These are phyloP conservation scores for Barnardius zonarius DNA, from an alignment of 2,113 vertebrate genomes.

Conservation along the genomic window DNA sequence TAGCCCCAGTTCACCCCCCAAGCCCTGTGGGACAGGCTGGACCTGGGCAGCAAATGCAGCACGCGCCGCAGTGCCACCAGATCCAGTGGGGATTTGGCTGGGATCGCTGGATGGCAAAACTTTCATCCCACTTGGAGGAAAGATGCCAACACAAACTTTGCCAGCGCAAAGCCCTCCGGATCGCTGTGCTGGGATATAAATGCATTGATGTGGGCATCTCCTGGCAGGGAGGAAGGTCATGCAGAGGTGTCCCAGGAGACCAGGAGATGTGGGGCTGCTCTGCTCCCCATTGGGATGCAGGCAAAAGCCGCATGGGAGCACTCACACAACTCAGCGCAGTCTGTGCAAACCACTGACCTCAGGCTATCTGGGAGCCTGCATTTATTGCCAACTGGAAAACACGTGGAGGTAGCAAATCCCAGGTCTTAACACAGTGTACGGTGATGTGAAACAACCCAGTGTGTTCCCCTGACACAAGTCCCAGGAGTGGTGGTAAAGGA, in stretches of 20 bases:
- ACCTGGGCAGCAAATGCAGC: not conserved
- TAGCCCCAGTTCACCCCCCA: fast-evolving
- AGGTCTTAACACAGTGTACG: fast-evolving
- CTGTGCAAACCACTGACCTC: not conserved
- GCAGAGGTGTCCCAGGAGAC: not conserved
- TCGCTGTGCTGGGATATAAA: not conserved
- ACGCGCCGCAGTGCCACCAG: fast-evolving
- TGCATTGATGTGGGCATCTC: not conserved
- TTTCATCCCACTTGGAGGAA: not conserved
- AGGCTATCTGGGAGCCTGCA: not conserved
- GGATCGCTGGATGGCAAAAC: not conserved
- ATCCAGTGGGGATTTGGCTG: fast-evolving
- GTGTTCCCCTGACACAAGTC: not conserved
- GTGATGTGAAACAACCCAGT: not conserved
- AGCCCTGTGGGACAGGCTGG: not conserved
- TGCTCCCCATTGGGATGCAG: not conserved
- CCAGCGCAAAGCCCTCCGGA: not conserved
- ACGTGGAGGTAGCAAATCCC: not conserved
- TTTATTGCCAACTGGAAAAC: not conserved
- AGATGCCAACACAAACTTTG: not conserved
- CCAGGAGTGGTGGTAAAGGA: not conserved
- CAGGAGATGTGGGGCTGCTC: not conserved
- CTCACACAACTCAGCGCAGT: fast-evolving
- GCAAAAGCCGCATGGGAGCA: not conserved
- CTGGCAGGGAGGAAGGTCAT: not conserved